Evolutionary conservation across 2,797 vertebrate genomes (phyloP), one percentile per base, ranked within the genome.

Genomic region (Vipera latastei): DNA sequence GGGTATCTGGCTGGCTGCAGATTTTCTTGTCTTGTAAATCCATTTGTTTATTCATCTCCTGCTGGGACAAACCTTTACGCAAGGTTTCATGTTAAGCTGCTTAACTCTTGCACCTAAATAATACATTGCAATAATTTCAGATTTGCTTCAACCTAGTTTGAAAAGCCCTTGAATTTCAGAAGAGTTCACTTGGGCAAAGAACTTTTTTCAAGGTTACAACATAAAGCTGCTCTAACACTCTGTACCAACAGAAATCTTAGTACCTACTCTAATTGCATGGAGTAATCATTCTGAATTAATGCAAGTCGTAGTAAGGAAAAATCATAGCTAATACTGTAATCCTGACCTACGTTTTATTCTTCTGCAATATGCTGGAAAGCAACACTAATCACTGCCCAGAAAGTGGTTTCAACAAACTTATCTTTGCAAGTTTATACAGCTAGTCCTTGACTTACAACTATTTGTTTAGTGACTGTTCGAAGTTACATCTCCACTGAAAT

Each of bases 271-370:
- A 78, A 25, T 11, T 7, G 53, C 0, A 0, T 95, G 94, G 38
- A 22, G 95, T 95, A 96, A 96, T 95, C 88, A n/a, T 91, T 93
- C 89, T 91, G 83, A 92, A 92, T 92, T 61, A 13, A 0, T 53
- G 86, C 92, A 96, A 95, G 93, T 96, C 95, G 94, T 94, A 89
- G 94, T 94, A 96, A 0, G 95, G 91, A 92, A 91, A 60, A 28
- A 92, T 91, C 88, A 1, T 51, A 65, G 95, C 93, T 86, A 90
- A 93, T 90, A 16, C n/a, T 69, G 65, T 32, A 55, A 32, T 89
- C 38, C 91, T 94, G 94, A 93, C 1, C 92, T 94, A 95, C 95
- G 91, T 38, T 57, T 0, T 51, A 5, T 96, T 92, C 94, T 93
- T 95, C 94, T 88, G 89, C 44, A 78, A 90, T 44, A 8, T 4